phyloP scores from a whole-genome alignment of 2,797 vertebrate genomes.

The Lates japonicus region DNA sequence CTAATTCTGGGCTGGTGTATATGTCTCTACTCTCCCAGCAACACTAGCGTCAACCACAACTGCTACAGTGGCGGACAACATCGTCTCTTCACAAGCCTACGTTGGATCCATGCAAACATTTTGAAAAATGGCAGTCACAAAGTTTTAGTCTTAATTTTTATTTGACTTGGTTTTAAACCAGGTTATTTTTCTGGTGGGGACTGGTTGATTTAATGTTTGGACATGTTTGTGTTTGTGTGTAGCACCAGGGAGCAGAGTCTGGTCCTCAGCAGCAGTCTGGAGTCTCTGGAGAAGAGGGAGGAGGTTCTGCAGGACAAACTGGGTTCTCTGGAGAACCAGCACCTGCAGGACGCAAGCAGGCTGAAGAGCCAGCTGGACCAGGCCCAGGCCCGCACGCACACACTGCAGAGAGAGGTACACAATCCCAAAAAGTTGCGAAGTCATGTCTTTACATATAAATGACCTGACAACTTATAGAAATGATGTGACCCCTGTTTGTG shows the following conservation, averaged over 20 bases:
- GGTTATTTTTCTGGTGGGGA: no score
- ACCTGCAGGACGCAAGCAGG: conserved; percentile 90
- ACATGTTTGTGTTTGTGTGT: not conserved
- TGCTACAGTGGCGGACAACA: no score
- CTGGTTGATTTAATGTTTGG: no score
- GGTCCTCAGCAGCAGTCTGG: conserved; percentile 91
- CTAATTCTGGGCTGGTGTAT: no score
- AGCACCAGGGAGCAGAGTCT: conserved; percentile 88
- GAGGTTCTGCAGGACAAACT: conserved; percentile 93
- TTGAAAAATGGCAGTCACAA: no score
- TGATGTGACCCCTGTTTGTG: not conserved
- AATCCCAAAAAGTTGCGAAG: not conserved
- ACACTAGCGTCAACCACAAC: no score
- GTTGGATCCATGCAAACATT: no score
- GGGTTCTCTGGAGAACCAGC: conserved; percentile 94
- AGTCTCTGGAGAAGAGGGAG: conserved; percentile 91
- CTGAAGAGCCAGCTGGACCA: conserved; percentile 93
- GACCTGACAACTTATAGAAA: not conserved
- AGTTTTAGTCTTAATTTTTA: no score
- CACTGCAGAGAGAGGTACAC: conserved; percentile 93
- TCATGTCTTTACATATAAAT: not conserved
- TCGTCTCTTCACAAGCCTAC: no score
- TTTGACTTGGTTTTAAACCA: no score
- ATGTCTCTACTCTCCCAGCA: no score
- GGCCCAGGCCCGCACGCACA: conserved; percentile 93